These are phyloP conservation scores for Stercorarius parasiticus DNA, from an alignment of 2,113 vertebrate genomes.

Conservation along the genomic window DNA sequence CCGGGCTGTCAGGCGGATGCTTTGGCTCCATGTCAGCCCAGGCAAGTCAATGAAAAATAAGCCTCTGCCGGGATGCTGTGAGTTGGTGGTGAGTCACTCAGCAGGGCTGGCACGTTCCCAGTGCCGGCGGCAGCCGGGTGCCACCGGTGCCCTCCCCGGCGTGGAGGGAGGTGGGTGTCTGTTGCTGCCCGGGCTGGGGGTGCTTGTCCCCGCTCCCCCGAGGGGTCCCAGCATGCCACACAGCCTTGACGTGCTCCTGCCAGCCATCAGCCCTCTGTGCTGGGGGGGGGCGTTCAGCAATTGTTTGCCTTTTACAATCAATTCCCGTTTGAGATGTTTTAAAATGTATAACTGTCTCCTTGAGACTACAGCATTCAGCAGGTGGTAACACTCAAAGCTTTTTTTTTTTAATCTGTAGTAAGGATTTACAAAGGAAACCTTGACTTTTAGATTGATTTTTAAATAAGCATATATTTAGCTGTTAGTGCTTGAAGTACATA, in stretches of 20 bases:
- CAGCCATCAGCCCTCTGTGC: rapidly evolving
- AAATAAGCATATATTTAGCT: constrained; percentile 80
- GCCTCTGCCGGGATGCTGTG: background rate
- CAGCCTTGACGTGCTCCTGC: rapidly evolving
- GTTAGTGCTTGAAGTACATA: constrained; percentile 69
- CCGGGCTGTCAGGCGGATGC: background rate
- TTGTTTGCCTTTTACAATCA: background rate
- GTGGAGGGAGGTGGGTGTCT: background rate
- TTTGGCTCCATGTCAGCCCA: background rate
- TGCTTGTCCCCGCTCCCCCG: rapidly evolving
- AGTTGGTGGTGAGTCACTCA: background rate
- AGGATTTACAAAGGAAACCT: constrained; percentile 69
- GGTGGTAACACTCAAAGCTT: constrained; percentile 12
- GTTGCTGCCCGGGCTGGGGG: rapidly evolving
- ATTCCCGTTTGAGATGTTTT: background rate
- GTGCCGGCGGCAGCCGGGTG: background rate
- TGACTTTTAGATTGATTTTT: constrained; percentile 75
- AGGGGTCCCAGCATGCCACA: rapidly evolving
- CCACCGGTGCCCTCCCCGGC: rapidly evolving
- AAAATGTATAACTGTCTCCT: background rate
- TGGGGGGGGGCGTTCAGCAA: background rate
- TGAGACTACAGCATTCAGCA: background rate
- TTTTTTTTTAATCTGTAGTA: constrained; percentile 10
- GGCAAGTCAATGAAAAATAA: background rate
- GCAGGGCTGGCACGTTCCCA: rapidly evolving